Base-by-base conservation (phyloP, 2,113 vertebrate genomes). In the Litocranius walleri region DNA sequence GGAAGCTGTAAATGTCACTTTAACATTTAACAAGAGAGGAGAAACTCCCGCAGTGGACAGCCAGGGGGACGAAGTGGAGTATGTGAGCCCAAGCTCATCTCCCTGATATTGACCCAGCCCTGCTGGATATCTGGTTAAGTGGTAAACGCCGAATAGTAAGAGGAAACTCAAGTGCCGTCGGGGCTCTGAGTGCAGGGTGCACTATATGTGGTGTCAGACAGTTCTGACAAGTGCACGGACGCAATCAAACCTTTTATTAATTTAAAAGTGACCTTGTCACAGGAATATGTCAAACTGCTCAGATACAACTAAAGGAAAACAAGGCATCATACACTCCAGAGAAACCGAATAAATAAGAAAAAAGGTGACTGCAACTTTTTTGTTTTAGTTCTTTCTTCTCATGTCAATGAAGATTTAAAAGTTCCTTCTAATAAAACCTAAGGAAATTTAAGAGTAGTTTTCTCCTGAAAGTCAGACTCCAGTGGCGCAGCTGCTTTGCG, bases 171-270 rank as follows among this genome's bases (percentile, higher is more conserved):
- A 88, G 96, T 96, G 90, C 94, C 67, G 61, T 96, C 82, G 8
- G 80, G 93, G 94, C 97, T 98, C 92, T 12, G 40, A 92, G 97
- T 87, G 97, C 97, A 62, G 91, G 98, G 97, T 98, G 98, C 98
- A 97, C 99, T 98, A 98, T 92, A 93, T 5, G 27, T 74, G 45
- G 83, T 97, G 96, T 97, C 98, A 98, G 98, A 98, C 97, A 54
- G 98, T 98, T 98, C 98, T 99, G 99, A 99, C 98, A 99, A 99
- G 99, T 99, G 98, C 97, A 98, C 97, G 1, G 50, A 98, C 99
- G 98, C 98, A 98, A 98, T 98, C 98, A 98, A 99, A 99, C 97
- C 98, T 98, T 98, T 99, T 98, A 99, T 99, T 99, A 99, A 98
- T 98, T 99, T 98, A 96, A 98, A 97, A 97, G 98, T 98, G 98